A percentile compares a stretch with the other conserved stretches of the same genome.
Evolutionary conservation across 2,113 vertebrate species (phyloP).

Genomic region (Rhadina sibilatrix): DNA sequence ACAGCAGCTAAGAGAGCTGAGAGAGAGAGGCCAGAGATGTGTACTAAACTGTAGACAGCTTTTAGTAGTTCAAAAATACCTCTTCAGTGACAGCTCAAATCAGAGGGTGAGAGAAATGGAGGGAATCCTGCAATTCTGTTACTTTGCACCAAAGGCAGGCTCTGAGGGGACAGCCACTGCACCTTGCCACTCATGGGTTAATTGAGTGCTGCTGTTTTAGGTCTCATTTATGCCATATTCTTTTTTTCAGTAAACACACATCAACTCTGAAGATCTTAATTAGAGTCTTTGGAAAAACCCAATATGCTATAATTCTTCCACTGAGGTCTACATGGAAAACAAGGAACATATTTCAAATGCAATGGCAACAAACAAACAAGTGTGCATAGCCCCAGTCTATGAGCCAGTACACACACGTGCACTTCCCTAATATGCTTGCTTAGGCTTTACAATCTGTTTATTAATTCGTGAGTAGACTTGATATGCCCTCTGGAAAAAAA

Average conservation of each 20-base stretch:
- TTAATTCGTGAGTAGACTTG: slow-evolving; percentile 62
- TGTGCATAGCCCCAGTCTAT: neutral
- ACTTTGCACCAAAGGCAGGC: neutral
- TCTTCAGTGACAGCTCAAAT: neutral
- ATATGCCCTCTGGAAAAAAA: slow-evolving; percentile 66
- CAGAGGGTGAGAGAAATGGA: neutral
- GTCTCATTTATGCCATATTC: neutral
- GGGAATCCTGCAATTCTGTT: neutral
- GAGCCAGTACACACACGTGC: neutral
- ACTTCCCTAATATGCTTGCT: slow-evolving; percentile 54
- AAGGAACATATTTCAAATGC: slow-evolving; percentile 35
- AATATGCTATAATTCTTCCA: slow-evolving; percentile 50
- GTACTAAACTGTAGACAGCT: neutral
- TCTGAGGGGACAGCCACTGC: neutral
- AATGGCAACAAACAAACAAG: slow-evolving; percentile 45
- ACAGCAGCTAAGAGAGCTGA: neutral
- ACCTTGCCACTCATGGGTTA: neutral
- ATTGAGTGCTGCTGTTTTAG: neutral
- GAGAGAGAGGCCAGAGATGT: neutral
- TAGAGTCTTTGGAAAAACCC: slow-evolving; percentile 45
- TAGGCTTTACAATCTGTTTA: slow-evolving; percentile 66
- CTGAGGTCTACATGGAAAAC: slow-evolving; percentile 40
- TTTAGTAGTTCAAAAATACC: neutral
- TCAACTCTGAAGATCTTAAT: slow-evolving; percentile 51
- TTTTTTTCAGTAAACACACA: slow-evolving; percentile 31